Evolutionary conservation across 2,113 vertebrate species (phyloP).

Genomic region (Etheostoma cragini): DNA sequence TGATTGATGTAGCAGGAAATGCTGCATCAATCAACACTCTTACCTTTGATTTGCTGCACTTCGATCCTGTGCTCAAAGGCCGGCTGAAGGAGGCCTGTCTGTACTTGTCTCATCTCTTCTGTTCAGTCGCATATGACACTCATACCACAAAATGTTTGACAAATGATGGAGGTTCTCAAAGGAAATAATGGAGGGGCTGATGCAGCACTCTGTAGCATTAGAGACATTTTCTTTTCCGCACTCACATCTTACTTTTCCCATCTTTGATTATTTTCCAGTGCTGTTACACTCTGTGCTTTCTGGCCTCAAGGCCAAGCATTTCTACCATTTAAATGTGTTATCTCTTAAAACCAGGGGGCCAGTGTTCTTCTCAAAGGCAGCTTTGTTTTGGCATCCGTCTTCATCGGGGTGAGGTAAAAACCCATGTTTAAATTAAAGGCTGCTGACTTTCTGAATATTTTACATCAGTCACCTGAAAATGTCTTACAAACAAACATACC

Average conservation of each 20-base stretch:
- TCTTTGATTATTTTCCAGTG: constrained; percentile 66
- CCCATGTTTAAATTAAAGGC: constrained; percentile 71
- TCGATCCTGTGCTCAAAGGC: constrained; percentile 60
- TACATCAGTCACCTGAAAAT: constrained; percentile 78
- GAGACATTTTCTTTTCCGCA: constrained; percentile 35
- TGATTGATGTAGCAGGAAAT: constrained; percentile 63
- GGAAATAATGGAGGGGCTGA: constrained; percentile 80
- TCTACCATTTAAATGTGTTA: constrained; percentile 61
- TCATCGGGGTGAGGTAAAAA: constrained; percentile 65
- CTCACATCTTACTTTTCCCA: constrained; percentile 40
- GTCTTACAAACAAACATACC: constrained; percentile 74
- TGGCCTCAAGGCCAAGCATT: constrained; percentile 42
- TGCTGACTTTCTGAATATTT: constrained; percentile 79
- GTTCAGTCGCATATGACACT: constrained; percentile 73
- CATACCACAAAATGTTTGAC: constrained; percentile 74
- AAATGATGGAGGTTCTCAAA: constrained; percentile 74
- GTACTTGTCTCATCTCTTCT: constrained; percentile 68
- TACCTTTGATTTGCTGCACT: neutral
- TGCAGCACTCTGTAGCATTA: constrained; percentile 72
- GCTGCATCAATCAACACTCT: neutral
- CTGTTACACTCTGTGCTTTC: constrained; percentile 29
- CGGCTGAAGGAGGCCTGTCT: constrained; percentile 65
- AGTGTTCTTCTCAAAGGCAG: constrained; percentile 45
- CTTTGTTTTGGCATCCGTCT: constrained; percentile 74
- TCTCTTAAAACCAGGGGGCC: constrained; percentile 59